phyloP scores from a whole-genome alignment of 2,888 invertebrate species.

The Papilio gigon region DNA sequence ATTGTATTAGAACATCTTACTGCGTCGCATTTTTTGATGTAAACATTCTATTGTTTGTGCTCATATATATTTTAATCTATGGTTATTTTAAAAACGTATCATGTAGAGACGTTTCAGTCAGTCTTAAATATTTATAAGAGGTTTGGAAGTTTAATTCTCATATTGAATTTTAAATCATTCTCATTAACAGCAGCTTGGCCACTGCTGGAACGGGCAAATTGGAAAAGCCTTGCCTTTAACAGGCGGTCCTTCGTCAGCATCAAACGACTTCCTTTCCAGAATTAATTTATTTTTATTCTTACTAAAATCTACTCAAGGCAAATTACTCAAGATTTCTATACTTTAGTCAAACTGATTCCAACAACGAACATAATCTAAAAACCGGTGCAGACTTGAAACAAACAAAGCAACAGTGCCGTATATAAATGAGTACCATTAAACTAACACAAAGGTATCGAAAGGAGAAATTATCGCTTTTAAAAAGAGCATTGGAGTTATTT shows the following conservation, averaged over 20 bases:
- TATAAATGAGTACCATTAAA: constrained; percentile 53
- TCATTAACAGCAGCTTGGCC: too few relatives aligned
- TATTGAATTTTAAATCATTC: too few relatives aligned
- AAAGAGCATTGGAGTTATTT: constrained; percentile 57
- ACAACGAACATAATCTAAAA: constrained; percentile 26
- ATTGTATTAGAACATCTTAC: constrained; percentile 43
- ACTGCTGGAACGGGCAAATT: too few relatives aligned
- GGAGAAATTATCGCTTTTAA: constrained; percentile 75
- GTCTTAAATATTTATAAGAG: too few relatives aligned
- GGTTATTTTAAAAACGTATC: too few relatives aligned
- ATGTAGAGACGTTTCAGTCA: too few relatives aligned
- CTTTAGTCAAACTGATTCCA: not conserved
- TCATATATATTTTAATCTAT: too few relatives aligned
- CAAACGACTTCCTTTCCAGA: too few relatives aligned
- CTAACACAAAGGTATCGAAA: constrained; percentile 59
- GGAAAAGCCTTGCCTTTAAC: too few relatives aligned
- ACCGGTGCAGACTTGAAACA: constrained; percentile 4
- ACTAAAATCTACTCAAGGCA: not conserved
- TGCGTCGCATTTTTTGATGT: constrained; percentile 1
- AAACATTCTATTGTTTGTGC: constrained; percentile 11
- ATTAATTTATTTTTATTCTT: too few relatives aligned
- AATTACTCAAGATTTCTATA: constrained; percentile 8
- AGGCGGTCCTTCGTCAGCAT: too few relatives aligned
- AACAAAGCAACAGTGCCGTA: constrained; percentile 44
- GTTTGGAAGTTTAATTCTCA: too few relatives aligned